phyloP scores from a whole-genome alignment of 2,113 vertebrate species.

The Apeltes quadracus region DNA sequence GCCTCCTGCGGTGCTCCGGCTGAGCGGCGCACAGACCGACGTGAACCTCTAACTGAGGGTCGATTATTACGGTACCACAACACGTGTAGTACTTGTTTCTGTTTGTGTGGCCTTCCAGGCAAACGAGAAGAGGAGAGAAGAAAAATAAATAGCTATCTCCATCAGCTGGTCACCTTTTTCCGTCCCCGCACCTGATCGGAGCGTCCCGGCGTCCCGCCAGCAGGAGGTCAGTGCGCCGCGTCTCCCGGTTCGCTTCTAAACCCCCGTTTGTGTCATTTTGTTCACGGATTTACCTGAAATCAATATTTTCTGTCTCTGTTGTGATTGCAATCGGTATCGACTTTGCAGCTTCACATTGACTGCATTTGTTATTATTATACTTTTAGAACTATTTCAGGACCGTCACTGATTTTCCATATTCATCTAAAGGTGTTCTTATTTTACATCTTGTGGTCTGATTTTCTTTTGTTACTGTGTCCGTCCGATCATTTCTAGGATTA shows the following conservation, averaged over 20 bases:
- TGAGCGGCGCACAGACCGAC: conserved; percentile 11
- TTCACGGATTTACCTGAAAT: accelerated
- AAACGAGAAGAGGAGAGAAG: conserved; percentile 19
- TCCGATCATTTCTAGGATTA: background rate
- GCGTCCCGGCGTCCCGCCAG: conserved; percentile 21
- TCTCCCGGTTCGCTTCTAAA: background rate
- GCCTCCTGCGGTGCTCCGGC: conserved; percentile 31
- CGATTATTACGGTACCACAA: too few species aligned
- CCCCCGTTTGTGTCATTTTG: accelerated
- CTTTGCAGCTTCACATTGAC: too few species aligned
- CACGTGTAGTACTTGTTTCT: too few species aligned
- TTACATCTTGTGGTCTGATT: background rate
- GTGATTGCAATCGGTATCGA: too few species aligned
- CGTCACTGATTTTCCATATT: too few species aligned
- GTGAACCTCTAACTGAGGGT: accelerated
- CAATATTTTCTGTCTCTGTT: background rate
- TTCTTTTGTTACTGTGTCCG: background rate
- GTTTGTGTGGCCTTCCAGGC: accelerated
- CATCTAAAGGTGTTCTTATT: background rate
- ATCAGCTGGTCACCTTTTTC: conserved; percentile 3
- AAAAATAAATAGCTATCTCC: conserved; percentile 18
- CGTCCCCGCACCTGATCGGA: conserved; percentile 9
- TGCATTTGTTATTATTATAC: too few species aligned
- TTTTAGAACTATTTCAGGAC: too few species aligned
- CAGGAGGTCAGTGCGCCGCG: conserved; percentile 52